These are phyloP conservation scores for Clytia hemisphaerica DNA, from an alignment of 30 jellyfish, hydroid and myxozoan species.

Conservation along the genomic window DNA sequence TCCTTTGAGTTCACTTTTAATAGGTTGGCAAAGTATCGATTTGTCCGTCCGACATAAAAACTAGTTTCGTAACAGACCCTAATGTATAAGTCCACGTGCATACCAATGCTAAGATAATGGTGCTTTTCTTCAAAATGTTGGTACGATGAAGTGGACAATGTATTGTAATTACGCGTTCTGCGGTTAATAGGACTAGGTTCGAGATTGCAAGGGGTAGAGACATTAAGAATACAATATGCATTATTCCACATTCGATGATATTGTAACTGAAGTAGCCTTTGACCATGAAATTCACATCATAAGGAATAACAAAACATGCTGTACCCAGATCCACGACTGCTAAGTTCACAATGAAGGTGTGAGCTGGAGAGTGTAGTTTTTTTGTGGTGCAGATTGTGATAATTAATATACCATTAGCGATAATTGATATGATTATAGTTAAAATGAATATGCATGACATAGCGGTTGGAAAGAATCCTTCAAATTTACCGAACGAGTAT, in stretches of 20 bases:
- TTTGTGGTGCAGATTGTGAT: constrained; percentile 33
- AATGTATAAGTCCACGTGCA: constrained; percentile 60
- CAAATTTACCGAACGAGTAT: no score
- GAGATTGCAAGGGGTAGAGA: constrained; percentile 79
- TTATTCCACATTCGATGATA: constrained; percentile 43
- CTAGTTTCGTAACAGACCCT: no score
- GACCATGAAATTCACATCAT: constrained; percentile 57
- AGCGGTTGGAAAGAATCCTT: no score
- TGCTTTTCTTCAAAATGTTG: constrained; percentile 33
- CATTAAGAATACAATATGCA: constrained; percentile 58
- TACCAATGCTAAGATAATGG: constrained; percentile 32
- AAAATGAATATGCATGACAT: constrained; percentile 13
- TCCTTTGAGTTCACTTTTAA: no score
- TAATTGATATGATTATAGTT: constrained; percentile 38
- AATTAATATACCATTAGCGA: constrained; percentile 43
- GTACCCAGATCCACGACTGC: constrained; percentile 69
- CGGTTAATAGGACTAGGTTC: constrained; percentile 57
- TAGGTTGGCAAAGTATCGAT: no score
- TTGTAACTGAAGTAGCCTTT: constrained; percentile 27
- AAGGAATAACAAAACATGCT: constrained; percentile 56
- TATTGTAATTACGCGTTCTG: constrained; percentile 67
- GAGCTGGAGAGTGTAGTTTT: constrained; percentile 62
- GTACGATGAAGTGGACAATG: constrained; percentile 51
- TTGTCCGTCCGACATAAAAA: no score
- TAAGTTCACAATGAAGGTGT: constrained; percentile 65